Evolutionary conservation across 37 sponge, comb jelly and placozoan genomes (phyloP).

Genomic region (Chondrilla cf. caribensis): DNA sequence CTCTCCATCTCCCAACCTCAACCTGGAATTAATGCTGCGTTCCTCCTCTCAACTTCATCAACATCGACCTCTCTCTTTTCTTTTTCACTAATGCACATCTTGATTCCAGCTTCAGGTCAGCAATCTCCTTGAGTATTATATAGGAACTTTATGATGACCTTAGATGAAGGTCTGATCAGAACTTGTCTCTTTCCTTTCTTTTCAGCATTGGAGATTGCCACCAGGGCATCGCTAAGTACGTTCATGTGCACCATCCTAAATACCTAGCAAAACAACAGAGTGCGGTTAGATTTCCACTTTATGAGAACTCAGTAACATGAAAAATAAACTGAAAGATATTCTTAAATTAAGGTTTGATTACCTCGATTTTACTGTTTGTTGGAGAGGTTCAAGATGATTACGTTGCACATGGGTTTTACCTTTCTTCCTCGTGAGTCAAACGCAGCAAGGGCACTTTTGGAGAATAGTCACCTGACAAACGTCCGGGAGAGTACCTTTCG

Average conservation of each 20-base stretch:
- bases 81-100: no score
- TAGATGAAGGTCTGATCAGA: slow-evolving; percentile 86
- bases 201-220: slow-evolving; percentile 90
- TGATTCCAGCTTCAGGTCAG: no score
- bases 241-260: slow-evolving; percentile 94
- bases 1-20: no score
- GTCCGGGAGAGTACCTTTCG: neutral
- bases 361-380: neutral
- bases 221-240: slow-evolving; percentile 94
- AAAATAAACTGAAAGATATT: neutral
- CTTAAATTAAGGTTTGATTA: neutral
- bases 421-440: slow-evolving; percentile 22
- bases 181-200: slow-evolving; percentile 96
- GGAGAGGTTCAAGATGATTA: neutral
- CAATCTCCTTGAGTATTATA: no score
- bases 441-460: neutral
- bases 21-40: no score
- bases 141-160: slow-evolving; percentile 98
- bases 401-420: slow-evolving; percentile 1
- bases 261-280: neutral
- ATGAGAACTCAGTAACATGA: neutral
- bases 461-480: neutral
- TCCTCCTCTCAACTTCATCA: no score
- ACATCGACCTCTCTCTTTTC: no score
- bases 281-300: neutral